Evolutionary conservation across 2,888 invertebrate genomes (phyloP).

Genomic region (Julus scandinavius): DNA sequence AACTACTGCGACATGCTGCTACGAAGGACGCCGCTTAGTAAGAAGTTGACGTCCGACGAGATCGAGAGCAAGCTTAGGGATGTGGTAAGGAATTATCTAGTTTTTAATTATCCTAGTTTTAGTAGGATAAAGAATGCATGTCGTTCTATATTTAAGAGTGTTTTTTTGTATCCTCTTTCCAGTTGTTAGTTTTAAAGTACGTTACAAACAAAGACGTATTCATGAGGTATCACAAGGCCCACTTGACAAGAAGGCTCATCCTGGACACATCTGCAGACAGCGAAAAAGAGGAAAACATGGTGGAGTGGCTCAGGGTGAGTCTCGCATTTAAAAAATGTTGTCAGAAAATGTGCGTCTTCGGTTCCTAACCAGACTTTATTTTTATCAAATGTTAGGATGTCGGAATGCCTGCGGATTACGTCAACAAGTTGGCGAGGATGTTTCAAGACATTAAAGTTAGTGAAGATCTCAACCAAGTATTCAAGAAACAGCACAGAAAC

Average conservation of each 20-base stretch:
- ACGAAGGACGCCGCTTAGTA: constrained; percentile 94
- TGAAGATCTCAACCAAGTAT: constrained; percentile 94
- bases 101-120: too few species aligned
- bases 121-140: too few species aligned
- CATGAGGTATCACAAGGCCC: constrained; percentile 99
- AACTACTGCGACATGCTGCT: constrained; percentile 99
- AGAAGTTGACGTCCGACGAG: constrained; percentile 95
- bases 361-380: too few species aligned
- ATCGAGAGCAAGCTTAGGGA: constrained; percentile 93
- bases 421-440: constrained; percentile 98
- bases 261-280: constrained; percentile 98
- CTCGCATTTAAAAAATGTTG: background rate
- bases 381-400: constrained; percentile 76
- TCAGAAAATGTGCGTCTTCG: constrained; percentile 64
- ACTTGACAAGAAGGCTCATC: constrained; percentile 93
- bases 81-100: constrained; percentile 73
- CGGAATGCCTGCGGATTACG: constrained; percentile 99
- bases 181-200: constrained; percentile 94
- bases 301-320: constrained; percentile 81
- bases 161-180: constrained; percentile 5
- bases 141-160: too few species aligned
- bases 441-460: constrained; percentile 93
- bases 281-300: constrained; percentile 99
- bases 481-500: constrained; percentile 79
- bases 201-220: constrained; percentile 99